phyloP scores from a whole-genome alignment of 1,140 invertebrate species.

The Grapholita molesta region DNA sequence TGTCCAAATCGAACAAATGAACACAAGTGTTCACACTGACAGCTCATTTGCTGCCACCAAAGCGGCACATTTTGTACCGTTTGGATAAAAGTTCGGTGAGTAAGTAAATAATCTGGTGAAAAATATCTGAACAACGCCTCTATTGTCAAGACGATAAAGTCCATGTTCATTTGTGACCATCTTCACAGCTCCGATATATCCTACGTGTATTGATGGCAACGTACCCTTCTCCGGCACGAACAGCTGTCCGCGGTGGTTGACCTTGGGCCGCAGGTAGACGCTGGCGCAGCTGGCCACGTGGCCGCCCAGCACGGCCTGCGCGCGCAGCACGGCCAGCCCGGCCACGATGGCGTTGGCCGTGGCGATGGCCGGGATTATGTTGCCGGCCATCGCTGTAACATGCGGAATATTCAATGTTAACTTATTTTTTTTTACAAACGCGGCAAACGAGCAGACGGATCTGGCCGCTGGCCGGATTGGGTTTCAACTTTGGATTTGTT shows the following conservation, averaged over 20 bases:
- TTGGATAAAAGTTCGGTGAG: too few relatives aligned
- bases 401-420: not conserved
- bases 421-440: not conserved
- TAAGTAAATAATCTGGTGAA: too few relatives aligned
- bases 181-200: too few relatives aligned
- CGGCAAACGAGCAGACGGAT: not conserved
- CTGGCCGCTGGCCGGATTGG: not conserved
- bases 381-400: slow-evolving; percentile 96
- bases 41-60: too few relatives aligned
- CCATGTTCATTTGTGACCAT: not conserved
- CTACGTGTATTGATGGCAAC: slow-evolving; percentile 22
- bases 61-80: too few relatives aligned
- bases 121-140: too few relatives aligned
- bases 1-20: too few relatives aligned
- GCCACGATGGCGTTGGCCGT: slow-evolving; percentile 99
- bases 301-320: slow-evolving; percentile 88
- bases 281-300: slow-evolving; percentile 85
- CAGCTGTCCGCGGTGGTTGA: slow-evolving; percentile 83
- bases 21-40: too few relatives aligned
- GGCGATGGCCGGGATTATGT: slow-evolving; percentile 99
- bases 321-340: slow-evolving; percentile 94
- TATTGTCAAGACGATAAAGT: not conserved
- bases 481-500: too few relatives aligned
- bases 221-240: slow-evolving; percentile 84
- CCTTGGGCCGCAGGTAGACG: slow-evolving; percentile 85